Conservation (phyloP, 2,888 invertebrate species). For the Macrosiphum euphorbiae region DNA sequence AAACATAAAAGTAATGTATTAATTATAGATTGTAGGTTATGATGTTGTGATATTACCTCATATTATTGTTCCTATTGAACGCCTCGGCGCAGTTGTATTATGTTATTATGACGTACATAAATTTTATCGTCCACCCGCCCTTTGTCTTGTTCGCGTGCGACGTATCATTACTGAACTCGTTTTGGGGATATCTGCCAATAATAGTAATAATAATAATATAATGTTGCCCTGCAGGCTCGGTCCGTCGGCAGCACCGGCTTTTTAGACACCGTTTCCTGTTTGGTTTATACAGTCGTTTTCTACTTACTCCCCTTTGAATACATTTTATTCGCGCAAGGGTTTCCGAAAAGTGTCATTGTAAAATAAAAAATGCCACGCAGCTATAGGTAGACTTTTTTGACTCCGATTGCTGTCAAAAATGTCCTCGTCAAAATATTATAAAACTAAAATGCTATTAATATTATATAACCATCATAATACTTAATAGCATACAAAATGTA, state of each 20-base stretch:
- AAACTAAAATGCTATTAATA: background rate
- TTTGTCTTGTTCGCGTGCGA: background rate
- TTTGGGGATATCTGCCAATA: background rate
- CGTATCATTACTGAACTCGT: background rate
- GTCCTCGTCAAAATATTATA: background rate
- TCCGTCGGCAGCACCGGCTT: background rate
- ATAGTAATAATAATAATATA: background rate
- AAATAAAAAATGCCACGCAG: background rate
- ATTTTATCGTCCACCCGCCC: background rate
- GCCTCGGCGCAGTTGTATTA: background rate
- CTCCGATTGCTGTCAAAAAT: background rate
- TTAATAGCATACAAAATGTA: background rate
- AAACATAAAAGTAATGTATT: too few species aligned
- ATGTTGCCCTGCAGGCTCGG: too few species aligned
- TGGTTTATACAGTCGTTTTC: background rate
- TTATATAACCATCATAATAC: background rate
- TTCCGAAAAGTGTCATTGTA: background rate
- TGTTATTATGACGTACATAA: background rate
- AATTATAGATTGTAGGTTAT: background rate
- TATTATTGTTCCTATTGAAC: background rate
- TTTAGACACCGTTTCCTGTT: background rate
- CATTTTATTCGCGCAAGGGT: background rate
- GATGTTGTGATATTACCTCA: background rate
- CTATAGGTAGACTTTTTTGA: background rate
- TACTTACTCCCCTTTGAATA: background rate